phyloP scores from a whole-genome alignment of 2,113 vertebrate species.

The Scalopus aquaticus region DNA sequence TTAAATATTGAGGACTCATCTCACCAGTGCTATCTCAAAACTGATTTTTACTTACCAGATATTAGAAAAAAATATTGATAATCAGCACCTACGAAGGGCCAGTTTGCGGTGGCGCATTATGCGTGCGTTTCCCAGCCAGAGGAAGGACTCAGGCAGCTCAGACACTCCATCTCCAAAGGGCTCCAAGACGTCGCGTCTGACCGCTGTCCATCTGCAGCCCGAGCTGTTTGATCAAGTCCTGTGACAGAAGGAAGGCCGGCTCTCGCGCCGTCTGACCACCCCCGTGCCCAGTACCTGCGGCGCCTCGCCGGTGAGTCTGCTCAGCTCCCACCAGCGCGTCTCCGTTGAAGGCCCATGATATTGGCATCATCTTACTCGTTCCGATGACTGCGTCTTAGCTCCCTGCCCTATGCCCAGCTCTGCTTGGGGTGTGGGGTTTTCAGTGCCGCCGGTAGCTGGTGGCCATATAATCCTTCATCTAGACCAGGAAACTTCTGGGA shows the following conservation, averaged over 20 bases:
- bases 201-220: too few species aligned
- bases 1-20: neutral
- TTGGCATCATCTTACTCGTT: neutral
- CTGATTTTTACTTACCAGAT: neutral
- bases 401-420: too few species aligned
- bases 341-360: accelerated
- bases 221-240: neutral
- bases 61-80: neutral
- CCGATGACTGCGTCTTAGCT: too few species aligned
- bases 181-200: neutral
- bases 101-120: accelerated
- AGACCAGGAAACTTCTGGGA: neutral
- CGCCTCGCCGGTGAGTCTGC: accelerated
- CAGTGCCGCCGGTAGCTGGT: neutral
- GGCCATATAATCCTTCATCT: neutral
- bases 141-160: too few species aligned
- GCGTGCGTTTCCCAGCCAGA: accelerated
- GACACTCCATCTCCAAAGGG: neutral
- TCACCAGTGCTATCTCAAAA: neutral
- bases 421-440: neutral
- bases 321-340: accelerated
- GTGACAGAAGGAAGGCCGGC: too few species aligned
- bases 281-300: neutral
- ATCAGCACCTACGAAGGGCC: neutral
- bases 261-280: too few species aligned